Evolutionary conservation across 2,888 invertebrate genomes (phyloP).

Genomic region (Acheta domesticus): DNA sequence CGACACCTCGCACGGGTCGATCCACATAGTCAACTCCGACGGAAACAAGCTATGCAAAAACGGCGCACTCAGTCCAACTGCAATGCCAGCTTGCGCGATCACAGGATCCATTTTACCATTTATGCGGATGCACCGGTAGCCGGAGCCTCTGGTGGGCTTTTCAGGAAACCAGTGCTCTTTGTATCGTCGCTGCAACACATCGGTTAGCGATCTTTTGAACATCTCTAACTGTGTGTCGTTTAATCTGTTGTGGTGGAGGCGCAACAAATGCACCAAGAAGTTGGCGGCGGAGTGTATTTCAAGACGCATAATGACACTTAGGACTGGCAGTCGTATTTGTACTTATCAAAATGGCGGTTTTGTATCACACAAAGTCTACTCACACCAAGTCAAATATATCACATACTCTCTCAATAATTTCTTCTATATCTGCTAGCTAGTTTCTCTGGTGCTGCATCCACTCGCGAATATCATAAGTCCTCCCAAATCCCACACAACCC

Average conservation of each 20-base stretch:
- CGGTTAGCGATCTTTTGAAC: conserved; percentile 49
- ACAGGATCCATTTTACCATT: conserved; percentile 69
- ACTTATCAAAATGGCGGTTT: conserved; percentile 18
- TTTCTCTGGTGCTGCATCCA: background rate
- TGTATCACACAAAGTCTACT: background rate
- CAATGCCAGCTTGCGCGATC: conserved; percentile 61
- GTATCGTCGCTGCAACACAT: conserved; percentile 52
- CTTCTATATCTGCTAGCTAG: background rate
- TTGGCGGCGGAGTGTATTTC: conserved; percentile 54
- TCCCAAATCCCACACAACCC: background rate
- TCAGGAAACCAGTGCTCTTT: conserved; percentile 73
- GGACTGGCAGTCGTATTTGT: conserved; percentile 20
- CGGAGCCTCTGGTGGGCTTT: conserved; percentile 66
- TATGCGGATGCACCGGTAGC: conserved; percentile 67
- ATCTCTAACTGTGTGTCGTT: conserved; percentile 47
- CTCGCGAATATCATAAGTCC: background rate
- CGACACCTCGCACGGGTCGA: conserved; percentile 69
- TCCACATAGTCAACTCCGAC: conserved; percentile 71
- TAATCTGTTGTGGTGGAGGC: conserved; percentile 43
- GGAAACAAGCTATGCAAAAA: conserved; percentile 59
- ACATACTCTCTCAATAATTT: background rate
- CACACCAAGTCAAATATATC: background rate
- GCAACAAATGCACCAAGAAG: conserved; percentile 52
- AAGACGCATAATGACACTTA: conserved; percentile 48
- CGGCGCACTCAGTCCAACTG: conserved; percentile 59